phyloP scores from a whole-genome alignment of 2,888 invertebrate species.

The Hydrotaea cyrtoneurina region DNA sequence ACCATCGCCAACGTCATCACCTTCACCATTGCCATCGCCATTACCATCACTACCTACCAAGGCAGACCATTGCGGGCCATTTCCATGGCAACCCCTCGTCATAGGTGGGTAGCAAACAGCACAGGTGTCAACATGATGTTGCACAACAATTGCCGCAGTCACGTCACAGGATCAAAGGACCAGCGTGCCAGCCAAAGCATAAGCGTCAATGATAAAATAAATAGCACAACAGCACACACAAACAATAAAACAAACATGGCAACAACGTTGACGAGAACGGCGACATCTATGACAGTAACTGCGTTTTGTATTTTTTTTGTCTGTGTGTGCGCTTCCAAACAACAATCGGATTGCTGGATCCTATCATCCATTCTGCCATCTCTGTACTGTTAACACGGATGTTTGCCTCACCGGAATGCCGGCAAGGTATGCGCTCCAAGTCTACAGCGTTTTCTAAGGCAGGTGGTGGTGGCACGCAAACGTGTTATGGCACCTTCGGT shows the following conservation, averaged over 20 bases:
- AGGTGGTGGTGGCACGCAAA: conserved; percentile 34
- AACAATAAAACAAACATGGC: not conserved
- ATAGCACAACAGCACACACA: conserved; percentile 17
- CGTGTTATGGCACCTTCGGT: conserved; percentile 52
- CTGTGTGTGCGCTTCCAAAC: not conserved
- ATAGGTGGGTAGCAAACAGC: conserved; percentile 38
- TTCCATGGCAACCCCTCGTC: conserved; percentile 19
- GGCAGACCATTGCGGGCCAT: not conserved
- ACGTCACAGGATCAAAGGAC: conserved; percentile 73
- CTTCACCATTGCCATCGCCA: conserved; percentile 39
- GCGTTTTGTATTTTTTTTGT: conserved; percentile 26
- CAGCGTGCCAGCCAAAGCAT: conserved; percentile 39
- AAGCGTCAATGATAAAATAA: conserved; percentile 46
- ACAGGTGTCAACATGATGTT: conserved; percentile 71
- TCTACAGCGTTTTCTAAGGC: not conserved
- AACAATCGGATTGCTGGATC: conserved; percentile 34
- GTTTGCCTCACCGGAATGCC: not conserved
- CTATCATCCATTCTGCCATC: not conserved
- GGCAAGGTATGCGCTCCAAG: not conserved
- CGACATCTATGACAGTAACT: conserved; percentile 16
- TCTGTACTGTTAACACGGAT: not conserved
- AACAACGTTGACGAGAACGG: not conserved
- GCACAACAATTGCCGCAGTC: conserved; percentile 72
- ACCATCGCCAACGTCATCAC: conserved; percentile 17
- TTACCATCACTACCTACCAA: conserved; percentile 2